Percentiles rank a stretch among this genome's conserved stretches.
phyloP scores from a whole-genome alignment of 2,888 invertebrate genomes.

The Stenotaenia linearis region DNA sequence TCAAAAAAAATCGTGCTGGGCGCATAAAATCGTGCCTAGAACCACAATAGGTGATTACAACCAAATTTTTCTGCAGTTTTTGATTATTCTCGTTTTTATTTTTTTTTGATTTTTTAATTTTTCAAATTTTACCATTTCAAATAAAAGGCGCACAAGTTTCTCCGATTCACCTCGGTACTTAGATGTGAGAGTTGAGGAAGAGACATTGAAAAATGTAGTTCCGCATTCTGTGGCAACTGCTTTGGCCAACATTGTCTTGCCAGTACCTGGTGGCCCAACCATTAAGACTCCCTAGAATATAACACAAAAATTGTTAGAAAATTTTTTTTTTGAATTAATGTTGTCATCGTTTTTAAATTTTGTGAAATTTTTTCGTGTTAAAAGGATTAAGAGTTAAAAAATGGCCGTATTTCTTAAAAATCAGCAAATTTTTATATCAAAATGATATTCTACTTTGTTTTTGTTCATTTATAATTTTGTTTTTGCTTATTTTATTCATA shows the following conservation, averaged over 20 bases:
- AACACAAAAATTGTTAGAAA: not conserved
- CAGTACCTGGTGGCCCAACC: slow-evolving; percentile 89
- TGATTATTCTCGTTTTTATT: not conserved
- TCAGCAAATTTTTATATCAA: no score
- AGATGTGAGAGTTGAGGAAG: slow-evolving; percentile 93
- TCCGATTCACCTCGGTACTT: slow-evolving; percentile 99
- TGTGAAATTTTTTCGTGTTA: no score
- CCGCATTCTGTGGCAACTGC: slow-evolving; percentile 98
- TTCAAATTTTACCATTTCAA: slow-evolving; percentile 77
- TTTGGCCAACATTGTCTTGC: slow-evolving; percentile 95
- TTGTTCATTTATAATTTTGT: no score
- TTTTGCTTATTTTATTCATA: no score
- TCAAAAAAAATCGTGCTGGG: slow-evolving; percentile 98
- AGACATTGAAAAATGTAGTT: slow-evolving; percentile 95
- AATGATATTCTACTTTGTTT: no score
- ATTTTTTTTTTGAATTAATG: no score
- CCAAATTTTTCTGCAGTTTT: slow-evolving; percentile 27
- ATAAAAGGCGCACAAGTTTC: slow-evolving; percentile 89
- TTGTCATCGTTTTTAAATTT: no score
- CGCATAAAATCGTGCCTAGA: slow-evolving; percentile 90
- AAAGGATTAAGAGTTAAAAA: no score
- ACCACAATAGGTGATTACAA: no score
- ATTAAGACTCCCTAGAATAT: slow-evolving; percentile 71
- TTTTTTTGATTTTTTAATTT: not conserved
- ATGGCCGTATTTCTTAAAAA: no score